Percentiles rank a stretch among this genome's conserved stretches.
These are phyloP conservation scores for Aegithalos caudatus DNA, from an alignment of 2,113 vertebrate genomes.

Conservation along the genomic window DNA sequence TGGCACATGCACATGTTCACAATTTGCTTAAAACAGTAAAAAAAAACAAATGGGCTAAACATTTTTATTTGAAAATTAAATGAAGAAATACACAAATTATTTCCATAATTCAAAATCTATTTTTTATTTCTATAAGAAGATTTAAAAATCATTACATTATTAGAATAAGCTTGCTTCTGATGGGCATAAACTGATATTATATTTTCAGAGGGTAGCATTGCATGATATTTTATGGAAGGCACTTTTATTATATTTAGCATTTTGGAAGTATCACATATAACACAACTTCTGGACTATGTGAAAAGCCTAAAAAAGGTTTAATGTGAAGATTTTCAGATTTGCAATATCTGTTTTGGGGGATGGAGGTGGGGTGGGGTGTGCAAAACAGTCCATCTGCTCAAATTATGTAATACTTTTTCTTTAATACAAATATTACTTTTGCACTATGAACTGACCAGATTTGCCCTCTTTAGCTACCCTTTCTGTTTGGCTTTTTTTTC, in stretches of 20 bases:
- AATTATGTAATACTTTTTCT: not conserved
- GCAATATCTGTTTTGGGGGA: not conserved
- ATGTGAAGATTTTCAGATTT: not conserved
- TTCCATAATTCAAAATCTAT: not conserved
- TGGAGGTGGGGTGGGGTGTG: not conserved
- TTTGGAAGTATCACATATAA: not conserved
- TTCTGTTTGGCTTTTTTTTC: not conserved
- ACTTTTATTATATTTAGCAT: not conserved
- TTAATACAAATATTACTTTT: not conserved
- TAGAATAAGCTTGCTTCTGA: not conserved
- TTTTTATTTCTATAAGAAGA: not conserved
- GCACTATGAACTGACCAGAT: not conserved
- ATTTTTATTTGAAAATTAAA: not conserved
- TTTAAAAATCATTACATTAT: not conserved
- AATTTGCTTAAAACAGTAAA: not conserved
- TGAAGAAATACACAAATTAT: not conserved
- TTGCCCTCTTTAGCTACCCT: not conserved
- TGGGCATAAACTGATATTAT: not conserved
- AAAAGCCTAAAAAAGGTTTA: not conserved
- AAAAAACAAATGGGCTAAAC: not conserved
- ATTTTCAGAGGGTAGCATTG: not conserved
- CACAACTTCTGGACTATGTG: not conserved
- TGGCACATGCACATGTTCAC: not conserved
- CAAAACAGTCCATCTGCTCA: not conserved
- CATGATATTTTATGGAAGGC: not conserved